Evolutionary conservation across 2,113 vertebrate species (phyloP).

Genomic region (Erythrocercus mccallii): DNA sequence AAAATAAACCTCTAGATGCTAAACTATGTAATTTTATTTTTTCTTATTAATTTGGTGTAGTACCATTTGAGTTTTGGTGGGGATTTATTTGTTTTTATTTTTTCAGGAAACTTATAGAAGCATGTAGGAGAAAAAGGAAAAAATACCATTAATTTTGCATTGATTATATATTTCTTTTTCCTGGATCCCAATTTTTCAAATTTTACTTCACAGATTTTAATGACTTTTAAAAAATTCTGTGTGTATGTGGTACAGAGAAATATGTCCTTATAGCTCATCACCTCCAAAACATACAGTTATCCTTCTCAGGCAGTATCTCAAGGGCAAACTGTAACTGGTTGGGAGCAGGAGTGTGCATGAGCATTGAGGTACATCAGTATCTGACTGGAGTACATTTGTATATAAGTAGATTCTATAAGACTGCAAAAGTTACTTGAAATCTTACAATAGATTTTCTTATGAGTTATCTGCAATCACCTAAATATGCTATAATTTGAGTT

Average conservation of each 20-base stretch:
- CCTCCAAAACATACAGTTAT: not conserved
- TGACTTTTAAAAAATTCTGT: not conserved
- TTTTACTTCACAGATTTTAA: not conserved
- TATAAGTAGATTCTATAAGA: not conserved
- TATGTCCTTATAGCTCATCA: not conserved
- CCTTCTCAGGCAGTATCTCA: not conserved
- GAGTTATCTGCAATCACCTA: not conserved
- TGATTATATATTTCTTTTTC: not conserved
- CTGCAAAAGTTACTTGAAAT: not conserved
- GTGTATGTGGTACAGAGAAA: not conserved
- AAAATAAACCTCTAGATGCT: not conserved
- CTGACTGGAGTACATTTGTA: not conserved
- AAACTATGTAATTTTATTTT: not conserved
- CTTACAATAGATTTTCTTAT: not conserved
- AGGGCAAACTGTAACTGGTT: not conserved
- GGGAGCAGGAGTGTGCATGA: not conserved
- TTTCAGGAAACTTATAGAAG: not conserved
- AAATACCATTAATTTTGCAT: not conserved
- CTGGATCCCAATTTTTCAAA: not conserved
- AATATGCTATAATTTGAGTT: not conserved
- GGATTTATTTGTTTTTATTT: not conserved
- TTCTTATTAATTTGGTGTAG: not conserved
- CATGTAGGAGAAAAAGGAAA: rapidly evolving
- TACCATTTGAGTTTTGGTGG: not conserved
- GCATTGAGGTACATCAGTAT: not conserved